Conservation (phyloP, 1,140 invertebrate genomes). For the Euura lappo region DNA sequence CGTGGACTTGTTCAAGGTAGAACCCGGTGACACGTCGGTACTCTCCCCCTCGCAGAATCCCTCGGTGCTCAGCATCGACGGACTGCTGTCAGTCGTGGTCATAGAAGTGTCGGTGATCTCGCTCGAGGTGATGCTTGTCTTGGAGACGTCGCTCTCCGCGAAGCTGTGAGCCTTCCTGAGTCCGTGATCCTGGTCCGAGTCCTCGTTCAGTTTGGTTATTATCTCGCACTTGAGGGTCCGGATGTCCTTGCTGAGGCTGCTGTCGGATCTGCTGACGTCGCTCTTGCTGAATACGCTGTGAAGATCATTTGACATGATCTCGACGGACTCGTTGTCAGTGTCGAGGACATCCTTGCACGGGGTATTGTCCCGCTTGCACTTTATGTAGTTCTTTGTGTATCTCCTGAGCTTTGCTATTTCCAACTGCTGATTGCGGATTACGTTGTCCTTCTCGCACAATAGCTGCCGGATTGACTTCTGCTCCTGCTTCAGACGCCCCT, state of each 20-base stretch:
- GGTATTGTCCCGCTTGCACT: slow-evolving; percentile 36
- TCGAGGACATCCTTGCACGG: slow-evolving; percentile 7
- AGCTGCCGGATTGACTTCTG: slow-evolving; percentile 74
- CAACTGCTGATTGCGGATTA: slow-evolving; percentile 72
- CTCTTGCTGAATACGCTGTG: slow-evolving; percentile 11
- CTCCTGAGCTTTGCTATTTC: slow-evolving; percentile 71
- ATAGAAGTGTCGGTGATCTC: slow-evolving; percentile 53
- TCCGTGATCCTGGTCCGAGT: slow-evolving; percentile 24
- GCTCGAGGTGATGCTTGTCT: slow-evolving; percentile 53
- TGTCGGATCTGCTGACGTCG: slow-evolving; percentile 19
- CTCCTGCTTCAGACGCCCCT: slow-evolving; percentile 75
- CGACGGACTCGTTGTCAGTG: slow-evolving; percentile 6
- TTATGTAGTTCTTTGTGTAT: slow-evolving; percentile 68
- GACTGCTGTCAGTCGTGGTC: slow-evolving; percentile 52
- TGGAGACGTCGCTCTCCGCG: slow-evolving; percentile 56
- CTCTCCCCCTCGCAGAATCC: slow-evolving; percentile 58
- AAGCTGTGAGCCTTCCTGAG: slow-evolving; percentile 56
- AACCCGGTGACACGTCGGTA: slow-evolving; percentile 49
- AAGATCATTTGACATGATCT: slow-evolving; percentile 10
- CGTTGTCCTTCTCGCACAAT: slow-evolving; percentile 72
- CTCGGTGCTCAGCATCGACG: slow-evolving; percentile 55
- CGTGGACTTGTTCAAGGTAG: slow-evolving; percentile 51
- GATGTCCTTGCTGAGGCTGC: slow-evolving; percentile 48
- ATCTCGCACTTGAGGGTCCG: slow-evolving; percentile 51
- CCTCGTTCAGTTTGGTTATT: slow-evolving; percentile 44